A percentile compares a stretch with the other conserved stretches of the same genome.
Conservation (phyloP, 2,113 vertebrate genomes). For the Corydoras maculifer region DNA sequence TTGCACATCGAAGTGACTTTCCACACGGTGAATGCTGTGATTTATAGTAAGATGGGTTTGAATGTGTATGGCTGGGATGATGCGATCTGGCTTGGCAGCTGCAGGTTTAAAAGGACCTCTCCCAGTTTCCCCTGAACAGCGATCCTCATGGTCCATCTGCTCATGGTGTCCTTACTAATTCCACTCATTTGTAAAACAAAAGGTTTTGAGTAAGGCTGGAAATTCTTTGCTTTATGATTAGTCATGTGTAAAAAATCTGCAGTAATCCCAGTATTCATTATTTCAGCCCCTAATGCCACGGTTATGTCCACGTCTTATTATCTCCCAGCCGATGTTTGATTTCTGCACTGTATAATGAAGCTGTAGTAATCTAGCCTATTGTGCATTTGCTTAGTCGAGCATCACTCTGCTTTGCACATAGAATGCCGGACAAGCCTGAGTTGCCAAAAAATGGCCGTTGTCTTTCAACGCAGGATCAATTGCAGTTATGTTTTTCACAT, state of each 20-base stretch:
- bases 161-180: neutral
- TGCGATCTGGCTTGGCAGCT: constrained; percentile 20
- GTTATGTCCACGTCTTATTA: constrained; percentile 18
- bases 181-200: constrained; percentile 2
- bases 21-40: constrained; percentile 22
- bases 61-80: constrained; percentile 3
- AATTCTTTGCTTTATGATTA: neutral
- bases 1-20: constrained; percentile 23
- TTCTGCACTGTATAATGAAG: neutral
- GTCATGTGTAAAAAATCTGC: neutral
- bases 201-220: neutral
- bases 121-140: constrained; percentile 10
- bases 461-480: neutral
- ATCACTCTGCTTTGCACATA: constrained; percentile 2
- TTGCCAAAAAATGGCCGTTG: constrained; percentile 18
- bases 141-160: constrained; percentile 3
- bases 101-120: constrained; percentile 11
- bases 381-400: constrained; percentile 12
- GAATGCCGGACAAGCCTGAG: neutral
- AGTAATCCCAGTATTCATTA: neutral
- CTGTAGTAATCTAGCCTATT: constrained; percentile 4
- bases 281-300: neutral
- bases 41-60: constrained; percentile 24
- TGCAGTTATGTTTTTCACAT: neutral
- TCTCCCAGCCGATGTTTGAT: constrained; percentile 18